Evolutionary conservation across 2,888 invertebrate species (phyloP), one percentile per base, ranked within the genome.

Genomic region (Sicus ferrugineus): DNA sequence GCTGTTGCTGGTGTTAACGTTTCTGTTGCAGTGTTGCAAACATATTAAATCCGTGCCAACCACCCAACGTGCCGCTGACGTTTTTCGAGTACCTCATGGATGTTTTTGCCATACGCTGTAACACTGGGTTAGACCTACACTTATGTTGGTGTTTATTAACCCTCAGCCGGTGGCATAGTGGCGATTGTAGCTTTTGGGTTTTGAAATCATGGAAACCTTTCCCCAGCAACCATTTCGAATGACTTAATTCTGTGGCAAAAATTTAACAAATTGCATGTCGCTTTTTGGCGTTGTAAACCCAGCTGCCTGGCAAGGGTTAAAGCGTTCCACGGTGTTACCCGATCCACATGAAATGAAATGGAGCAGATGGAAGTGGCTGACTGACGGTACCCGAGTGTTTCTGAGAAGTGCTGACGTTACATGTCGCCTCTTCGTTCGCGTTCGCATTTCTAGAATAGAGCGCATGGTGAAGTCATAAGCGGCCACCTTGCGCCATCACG

Each of bases 41-140:
- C 42, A 62, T 46, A 23, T 62, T 19, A 26, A 23, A 21, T 61
- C 26, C 52, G 30, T 72, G 68, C 69, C 70, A 69, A 67, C 72
- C 73, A 70, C 73, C 73, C 72, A 73, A 65, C 34, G 64, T 54
- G 73, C 65, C 69, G 26, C 38, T 68, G 54, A 26, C 16, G 59
- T 67, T 66, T 59, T 65, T 52, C 21, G n/a, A n/a, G 34, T 48
- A 48, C 7, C 3, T 38, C 7, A 38, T 38, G 38, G 38, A n/a
- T n/a, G n/a, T n/a, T n/a, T n/a, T 42, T 16, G 26, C 11, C 23
- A 16, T 54, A 9, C 38, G 38, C 7, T 3, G n/a, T 46, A 16
- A 9, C 46, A 46, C n/a, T n/a, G 46, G 14, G 6, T 14, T 9
- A 3, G 46, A 46, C 14, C n/a, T n/a, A n/a, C n/a, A n/a, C n/a